Base-by-base conservation (phyloP, 2,888 invertebrate genomes). In the Apantesis nais region DNA sequence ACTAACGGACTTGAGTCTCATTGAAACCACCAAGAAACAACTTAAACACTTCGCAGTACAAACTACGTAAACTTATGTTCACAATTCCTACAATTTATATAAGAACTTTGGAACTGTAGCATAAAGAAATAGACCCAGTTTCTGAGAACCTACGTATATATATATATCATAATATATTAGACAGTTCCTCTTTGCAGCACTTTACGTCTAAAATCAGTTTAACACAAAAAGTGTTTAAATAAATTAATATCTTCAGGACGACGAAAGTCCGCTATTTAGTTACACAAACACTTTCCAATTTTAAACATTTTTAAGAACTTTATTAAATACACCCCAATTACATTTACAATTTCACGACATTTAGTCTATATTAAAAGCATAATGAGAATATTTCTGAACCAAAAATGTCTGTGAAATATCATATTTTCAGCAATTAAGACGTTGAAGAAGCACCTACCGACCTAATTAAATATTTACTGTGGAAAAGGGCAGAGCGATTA, bases 401-500 rank as follows among this genome's bases (percentile, higher is more conserved):
- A 66, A 72, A 71, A 73, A 73, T 62, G 73, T 73, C 71, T 78
- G 71, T 67, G 81, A 82, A 85, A 83, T 79, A 77, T 80, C 83
- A 84, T 89, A 89, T 90, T 90, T 88, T 83, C 72, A 81, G 84
- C 89, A 89, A 91, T 91, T 88, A 92, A 92, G 88, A 84, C 78
- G 83, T 91, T 90, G 85, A 86, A 85, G 85, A 77, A 81, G 79
- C 85, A 85, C 88, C 87, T 87, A 85, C 84, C 85, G 86, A 83
- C 86, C 89, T 90, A 85, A 89, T 91, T 91, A 91, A 93, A 92
- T 90, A 92, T 93, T 93, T 88, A 90, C 86, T 83, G 81, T 80
- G 84, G 86, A 87, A 90, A 86, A 88, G 89, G 89, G 85, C 86
- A 85, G 79, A 83, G 78, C 78, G 83, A 88, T 90, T 89, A 89